Percentiles rank a stretch among this genome's conserved stretches.
Evolutionary conservation across 1,140 invertebrate species (phyloP).

Genomic region (Scaptomyza graminum): DNA sequence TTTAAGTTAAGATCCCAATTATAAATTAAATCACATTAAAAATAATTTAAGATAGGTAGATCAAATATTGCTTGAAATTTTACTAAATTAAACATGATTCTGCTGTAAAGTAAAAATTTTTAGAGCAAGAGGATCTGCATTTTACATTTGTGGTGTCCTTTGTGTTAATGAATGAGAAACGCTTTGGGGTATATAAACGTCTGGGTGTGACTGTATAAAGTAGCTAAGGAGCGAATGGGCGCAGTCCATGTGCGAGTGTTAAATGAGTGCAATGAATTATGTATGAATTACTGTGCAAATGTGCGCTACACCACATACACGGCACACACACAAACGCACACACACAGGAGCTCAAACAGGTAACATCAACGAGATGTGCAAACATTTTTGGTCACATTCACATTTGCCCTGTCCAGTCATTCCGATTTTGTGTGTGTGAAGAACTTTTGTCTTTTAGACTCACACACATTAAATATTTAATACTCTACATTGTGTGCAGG

Average conservation of each 20-base stretch:
- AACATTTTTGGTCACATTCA: constrained; percentile 40
- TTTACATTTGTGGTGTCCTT: constrained; percentile 16
- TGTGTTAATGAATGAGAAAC: constrained; percentile 69
- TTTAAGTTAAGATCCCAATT: too few relatives aligned
- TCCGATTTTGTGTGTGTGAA: not conserved
- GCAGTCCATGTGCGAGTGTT: constrained; percentile 54
- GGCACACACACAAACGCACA: constrained; percentile 24
- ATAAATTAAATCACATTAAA: too few relatives aligned
- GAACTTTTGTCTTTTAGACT: constrained; percentile 46
- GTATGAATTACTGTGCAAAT: constrained; percentile 77
- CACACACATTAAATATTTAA: constrained; percentile 66
- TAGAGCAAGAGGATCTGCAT: not conserved
- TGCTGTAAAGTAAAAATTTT: not conserved
- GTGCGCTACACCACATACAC: constrained; percentile 41
- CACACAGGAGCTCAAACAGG: constrained; percentile 30
- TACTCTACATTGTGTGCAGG: constrained; percentile 15
- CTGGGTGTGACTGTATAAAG: constrained; percentile 54
- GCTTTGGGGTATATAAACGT: constrained; percentile 23
- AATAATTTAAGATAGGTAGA: too few relatives aligned
- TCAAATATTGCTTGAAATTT: too few relatives aligned
- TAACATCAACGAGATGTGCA: constrained; percentile 55
- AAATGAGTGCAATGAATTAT: constrained; percentile 81
- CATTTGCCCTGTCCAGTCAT: constrained; percentile 36
- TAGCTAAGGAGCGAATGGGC: constrained; percentile 24
- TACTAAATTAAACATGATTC: too few relatives aligned